Conservation (phyloP, 2,113 vertebrate species). For the Scophthalmus maximus region DNA sequence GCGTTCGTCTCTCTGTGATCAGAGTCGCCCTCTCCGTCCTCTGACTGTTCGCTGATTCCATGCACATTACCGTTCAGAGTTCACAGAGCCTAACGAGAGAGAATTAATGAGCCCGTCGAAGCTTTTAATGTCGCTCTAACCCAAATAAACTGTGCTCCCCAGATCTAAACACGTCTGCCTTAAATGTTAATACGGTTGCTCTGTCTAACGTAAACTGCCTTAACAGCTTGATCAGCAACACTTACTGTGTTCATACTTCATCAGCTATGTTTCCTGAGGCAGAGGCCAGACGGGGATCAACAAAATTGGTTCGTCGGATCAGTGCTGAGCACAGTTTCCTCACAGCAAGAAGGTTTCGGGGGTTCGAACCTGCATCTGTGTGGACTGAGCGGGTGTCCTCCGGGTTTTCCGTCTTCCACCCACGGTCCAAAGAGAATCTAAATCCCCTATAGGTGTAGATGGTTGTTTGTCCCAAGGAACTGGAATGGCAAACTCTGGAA, state of each 20-base stretch:
- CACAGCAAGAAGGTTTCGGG: no score
- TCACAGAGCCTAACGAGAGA: slow-evolving; percentile 29
- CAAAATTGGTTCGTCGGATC: no score
- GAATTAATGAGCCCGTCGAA: slow-evolving; percentile 52
- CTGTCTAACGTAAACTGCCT: slow-evolving; percentile 11
- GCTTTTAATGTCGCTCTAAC: slow-evolving; percentile 41
- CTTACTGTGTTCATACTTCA: slow-evolving; percentile 19
- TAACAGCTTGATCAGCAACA: slow-evolving; percentile 37
- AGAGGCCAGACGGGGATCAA: no score
- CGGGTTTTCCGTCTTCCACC: no score
- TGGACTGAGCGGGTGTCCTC: no score
- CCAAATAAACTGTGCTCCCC: slow-evolving; percentile 55
- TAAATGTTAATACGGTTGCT: slow-evolving; percentile 27
- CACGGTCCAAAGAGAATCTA: no score
- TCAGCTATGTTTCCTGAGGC: neutral
- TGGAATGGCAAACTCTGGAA: no score
- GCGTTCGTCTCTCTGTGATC: slow-evolving; percentile 40
- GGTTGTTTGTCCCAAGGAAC: no score
- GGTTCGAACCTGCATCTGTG: no score
- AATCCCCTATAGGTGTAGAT: no score
- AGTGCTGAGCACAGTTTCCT: no score
- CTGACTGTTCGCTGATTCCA: slow-evolving; percentile 17
- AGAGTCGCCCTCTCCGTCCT: slow-evolving; percentile 10
- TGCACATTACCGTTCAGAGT: slow-evolving; percentile 21
- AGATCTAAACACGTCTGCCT: slow-evolving; percentile 25